Percentiles rank a stretch among this genome's conserved stretches.
These are phyloP conservation scores for Lepidostoma basale DNA, from an alignment of 1,140 invertebrate species.

Conservation along the genomic window DNA sequence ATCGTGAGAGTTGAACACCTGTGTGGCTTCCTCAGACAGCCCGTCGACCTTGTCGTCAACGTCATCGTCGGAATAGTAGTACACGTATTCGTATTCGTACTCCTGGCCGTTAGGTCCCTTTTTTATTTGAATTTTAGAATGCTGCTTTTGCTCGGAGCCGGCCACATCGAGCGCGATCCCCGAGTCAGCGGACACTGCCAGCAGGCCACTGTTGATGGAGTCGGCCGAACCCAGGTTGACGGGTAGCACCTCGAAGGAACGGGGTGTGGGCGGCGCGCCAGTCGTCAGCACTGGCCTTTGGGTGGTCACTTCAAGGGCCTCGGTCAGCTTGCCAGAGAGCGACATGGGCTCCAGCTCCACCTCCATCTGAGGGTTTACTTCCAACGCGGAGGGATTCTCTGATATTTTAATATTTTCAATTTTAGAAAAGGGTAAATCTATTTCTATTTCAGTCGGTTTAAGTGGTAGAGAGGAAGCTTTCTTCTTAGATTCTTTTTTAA, in stretches of 20 bases:
- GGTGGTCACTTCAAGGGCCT: conserved; percentile 52
- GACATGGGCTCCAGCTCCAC: conserved; percentile 59
- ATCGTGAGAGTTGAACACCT: conserved; percentile 63
- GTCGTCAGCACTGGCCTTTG: conserved; percentile 60
- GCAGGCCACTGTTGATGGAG: conserved; percentile 57
- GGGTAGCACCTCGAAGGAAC: conserved; percentile 56
- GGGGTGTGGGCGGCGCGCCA: conserved; percentile 48
- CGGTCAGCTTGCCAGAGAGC: conserved; percentile 56
- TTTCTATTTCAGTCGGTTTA: conserved; percentile 52
- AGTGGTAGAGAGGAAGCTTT: conserved; percentile 46
- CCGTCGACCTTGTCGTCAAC: conserved; percentile 62
- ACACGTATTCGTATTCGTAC: conserved; percentile 90
- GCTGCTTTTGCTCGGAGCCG: conserved; percentile 61
- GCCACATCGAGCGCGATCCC: conserved; percentile 58
- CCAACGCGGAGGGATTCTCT: conserved; percentile 50
- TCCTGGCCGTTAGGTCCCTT: conserved; percentile 90
- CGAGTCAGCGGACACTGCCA: conserved; percentile 57
- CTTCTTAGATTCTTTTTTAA: conserved; percentile 53
- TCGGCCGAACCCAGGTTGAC: conserved; percentile 55
- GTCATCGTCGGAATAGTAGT: conserved; percentile 88
- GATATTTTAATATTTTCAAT: conserved; percentile 58
- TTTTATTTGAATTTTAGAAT: conserved; percentile 78
- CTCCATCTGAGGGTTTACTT: conserved; percentile 56
- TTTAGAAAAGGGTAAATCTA: conserved; percentile 58
- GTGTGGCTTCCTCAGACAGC: conserved; percentile 41